Base-by-base conservation (phyloP, 1,140 invertebrate genomes). In the Chymomyza costata region DNA sequence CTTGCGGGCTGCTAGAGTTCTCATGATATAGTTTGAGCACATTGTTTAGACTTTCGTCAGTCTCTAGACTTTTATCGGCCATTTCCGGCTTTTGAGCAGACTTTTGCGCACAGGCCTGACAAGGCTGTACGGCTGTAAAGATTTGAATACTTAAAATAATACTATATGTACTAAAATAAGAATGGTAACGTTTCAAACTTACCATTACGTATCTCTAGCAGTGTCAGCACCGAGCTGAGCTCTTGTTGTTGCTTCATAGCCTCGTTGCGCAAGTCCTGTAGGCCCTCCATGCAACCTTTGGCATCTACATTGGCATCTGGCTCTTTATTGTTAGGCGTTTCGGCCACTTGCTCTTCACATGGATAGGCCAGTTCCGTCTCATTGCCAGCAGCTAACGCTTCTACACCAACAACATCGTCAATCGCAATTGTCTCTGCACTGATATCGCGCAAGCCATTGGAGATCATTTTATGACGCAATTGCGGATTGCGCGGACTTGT, bases 361-460 rank as follows among this genome's bases (percentile, higher is more conserved):
- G 88, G 87, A 70, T 92, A 92, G n/a, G 89, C 91, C 65, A 92
- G 25, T 69, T 82, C 65, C 0, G 43, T 15, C 5, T 71, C 55
- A 1, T 50, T 47, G 6, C 87, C 41, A 87, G 73, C 87, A 90
- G 90, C n/a, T n/a, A n/a, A n/a, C n/a, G n/a, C n/a, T n/a, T n/a
- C n/a, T n/a, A n/a, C n/a, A n/a, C n/a, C 86, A 91, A 87, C 53
- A 87, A 88, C 87, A 88, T 92, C 73, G 91, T 91, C 62, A 6
- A 92, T 89, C 31, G 92, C 81, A 84, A 94, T 93, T 85, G 94
- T 92, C 83, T 94, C 92, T 53, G 93, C 87, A 80, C 92, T 93
- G 32, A 92, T 89, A 56, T 83, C 86, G 5, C 44, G 65, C 54
- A 56, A 56, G 2, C 54, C 58, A 86, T 87, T 80, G 65, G 86